These are phyloP conservation scores for Nesoenas mayeri DNA, from an alignment of 2,113 vertebrate genomes.

Conservation along the genomic window DNA sequence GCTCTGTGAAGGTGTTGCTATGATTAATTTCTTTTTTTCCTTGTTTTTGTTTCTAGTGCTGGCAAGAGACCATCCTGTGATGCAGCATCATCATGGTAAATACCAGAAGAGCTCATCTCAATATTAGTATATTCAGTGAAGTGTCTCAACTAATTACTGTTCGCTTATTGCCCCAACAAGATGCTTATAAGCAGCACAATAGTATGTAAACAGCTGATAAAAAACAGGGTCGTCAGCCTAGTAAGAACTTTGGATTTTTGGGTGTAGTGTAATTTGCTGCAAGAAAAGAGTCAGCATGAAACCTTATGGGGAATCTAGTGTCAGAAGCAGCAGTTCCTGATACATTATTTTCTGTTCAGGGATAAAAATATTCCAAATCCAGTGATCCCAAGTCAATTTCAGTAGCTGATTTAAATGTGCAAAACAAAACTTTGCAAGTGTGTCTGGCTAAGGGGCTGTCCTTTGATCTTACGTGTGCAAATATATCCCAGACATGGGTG, in stretches of 20 bases:
- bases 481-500: not conserved
- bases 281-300: not conserved
- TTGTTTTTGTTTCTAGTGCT: not conserved
- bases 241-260: not conserved
- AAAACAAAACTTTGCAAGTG: not conserved
- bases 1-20: not conserved
- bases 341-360: not conserved
- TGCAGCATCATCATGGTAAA: accelerated
- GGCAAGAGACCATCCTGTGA: not conserved
- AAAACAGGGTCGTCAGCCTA: not conserved
- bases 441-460: not conserved
- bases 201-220: not conserved
- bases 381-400: not conserved
- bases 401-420: not conserved
- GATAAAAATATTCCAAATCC: not conserved
- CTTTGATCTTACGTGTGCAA: not conserved
- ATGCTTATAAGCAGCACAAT: not conserved
- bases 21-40: not conserved
- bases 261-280: not conserved
- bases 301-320: not conserved
- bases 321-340: not conserved
- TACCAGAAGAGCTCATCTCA: not conserved
- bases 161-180: not conserved
- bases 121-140: not conserved
- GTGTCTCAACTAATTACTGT: not conserved